phyloP scores from a whole-genome alignment of 1,140 invertebrate species.

The Danaus plexippus region DNA sequence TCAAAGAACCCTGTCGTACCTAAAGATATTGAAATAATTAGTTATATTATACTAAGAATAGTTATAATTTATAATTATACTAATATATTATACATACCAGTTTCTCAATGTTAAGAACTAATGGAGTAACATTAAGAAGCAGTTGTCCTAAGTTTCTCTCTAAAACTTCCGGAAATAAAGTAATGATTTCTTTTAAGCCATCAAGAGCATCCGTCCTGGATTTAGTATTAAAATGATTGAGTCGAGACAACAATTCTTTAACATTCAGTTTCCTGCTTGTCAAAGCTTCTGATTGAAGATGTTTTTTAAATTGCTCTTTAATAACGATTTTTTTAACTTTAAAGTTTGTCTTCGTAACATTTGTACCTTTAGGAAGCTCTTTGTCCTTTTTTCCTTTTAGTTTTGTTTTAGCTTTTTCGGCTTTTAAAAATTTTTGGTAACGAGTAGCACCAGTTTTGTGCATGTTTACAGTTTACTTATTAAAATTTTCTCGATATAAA shows the following conservation, averaged over 20 bases:
- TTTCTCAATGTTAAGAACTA: slow-evolving; percentile 81
- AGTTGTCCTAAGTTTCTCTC: slow-evolving; percentile 77
- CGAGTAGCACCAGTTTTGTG: slow-evolving; percentile 60
- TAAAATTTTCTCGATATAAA: too few relatives aligned
- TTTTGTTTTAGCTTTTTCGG: slow-evolving; percentile 85
- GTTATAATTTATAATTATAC: background rate
- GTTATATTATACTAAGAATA: background rate
- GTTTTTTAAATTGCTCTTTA: slow-evolving; percentile 80
- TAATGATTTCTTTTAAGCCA: slow-evolving; percentile 81
- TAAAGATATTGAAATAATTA: slow-evolving; percentile 27
- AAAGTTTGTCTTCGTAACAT: slow-evolving; percentile 89
- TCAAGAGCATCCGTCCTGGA: slow-evolving; percentile 79
- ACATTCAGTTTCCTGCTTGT: slow-evolving; percentile 83
- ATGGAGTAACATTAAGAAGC: slow-evolving; percentile 77
- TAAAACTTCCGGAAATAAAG: slow-evolving; percentile 70
- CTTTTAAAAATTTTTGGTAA: slow-evolving; percentile 80
- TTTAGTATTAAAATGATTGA: slow-evolving; percentile 84
- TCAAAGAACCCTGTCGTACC: slow-evolving; percentile 78
- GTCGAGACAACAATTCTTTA: slow-evolving; percentile 81
- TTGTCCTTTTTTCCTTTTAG: slow-evolving; percentile 78
- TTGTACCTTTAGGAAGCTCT: slow-evolving; percentile 83
- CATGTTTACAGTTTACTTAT: slow-evolving; percentile 30
- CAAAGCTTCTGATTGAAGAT: slow-evolving; percentile 74
- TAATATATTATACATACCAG: slow-evolving; percentile 44
- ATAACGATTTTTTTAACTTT: slow-evolving; percentile 91